phyloP scores from a whole-genome alignment of 2,797 vertebrate species.

The Cuculus canorus region DNA sequence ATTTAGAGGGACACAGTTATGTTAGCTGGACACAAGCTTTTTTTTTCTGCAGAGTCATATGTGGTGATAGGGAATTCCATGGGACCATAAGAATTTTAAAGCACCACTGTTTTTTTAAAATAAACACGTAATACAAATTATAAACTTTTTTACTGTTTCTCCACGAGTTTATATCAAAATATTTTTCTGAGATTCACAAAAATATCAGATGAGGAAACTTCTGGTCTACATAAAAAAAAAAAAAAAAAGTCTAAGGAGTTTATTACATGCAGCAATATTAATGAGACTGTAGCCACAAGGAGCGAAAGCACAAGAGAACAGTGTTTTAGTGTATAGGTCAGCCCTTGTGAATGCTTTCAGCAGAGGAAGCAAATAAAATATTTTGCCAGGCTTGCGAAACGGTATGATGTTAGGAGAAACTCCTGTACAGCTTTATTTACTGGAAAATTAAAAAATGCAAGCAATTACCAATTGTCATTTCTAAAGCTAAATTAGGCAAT shows the following conservation, averaged over 20 bases:
- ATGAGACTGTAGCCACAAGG: slow-evolving; percentile 40
- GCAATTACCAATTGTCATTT: background rate
- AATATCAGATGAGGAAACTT: background rate
- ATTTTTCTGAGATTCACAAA: background rate
- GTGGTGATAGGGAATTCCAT: background rate
- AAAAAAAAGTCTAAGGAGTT: background rate
- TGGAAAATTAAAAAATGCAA: background rate
- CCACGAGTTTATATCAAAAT: background rate
- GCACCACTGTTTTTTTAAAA: background rate
- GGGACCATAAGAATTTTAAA: background rate
- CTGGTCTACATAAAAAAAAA: background rate
- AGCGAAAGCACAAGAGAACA: slow-evolving; percentile 6
- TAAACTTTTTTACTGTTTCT: background rate
- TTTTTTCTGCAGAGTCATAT: background rate
- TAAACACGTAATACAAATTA: background rate
- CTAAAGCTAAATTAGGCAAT: background rate
- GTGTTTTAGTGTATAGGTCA: slow-evolving; percentile 44
- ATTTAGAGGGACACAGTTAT: background rate
- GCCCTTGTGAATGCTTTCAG: background rate
- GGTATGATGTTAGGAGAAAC: background rate
- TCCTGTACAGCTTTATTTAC: background rate
- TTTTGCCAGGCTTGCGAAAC: slow-evolving; percentile 40
- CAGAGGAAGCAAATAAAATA: slow-evolving; percentile 56
- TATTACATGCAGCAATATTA: slow-evolving; percentile 36
- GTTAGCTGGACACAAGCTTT: background rate